Base-by-base conservation (phyloP, 2,888 invertebrate species). In the Drosophila quinaria region DNA sequence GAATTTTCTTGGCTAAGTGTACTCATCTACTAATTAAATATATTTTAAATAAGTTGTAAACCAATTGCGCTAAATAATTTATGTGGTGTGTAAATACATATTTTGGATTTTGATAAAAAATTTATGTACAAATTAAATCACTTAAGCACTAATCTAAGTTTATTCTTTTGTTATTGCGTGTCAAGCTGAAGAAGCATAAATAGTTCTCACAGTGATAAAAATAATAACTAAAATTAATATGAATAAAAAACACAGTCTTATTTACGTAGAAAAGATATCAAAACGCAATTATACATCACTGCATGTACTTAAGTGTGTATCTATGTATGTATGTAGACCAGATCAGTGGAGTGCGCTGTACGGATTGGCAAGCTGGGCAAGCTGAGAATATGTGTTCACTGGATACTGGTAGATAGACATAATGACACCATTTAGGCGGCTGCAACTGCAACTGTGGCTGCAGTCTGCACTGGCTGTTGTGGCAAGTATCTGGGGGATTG, bases 31-130 rank as follows among this genome's bases (percentile, higher is more conserved):
- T 47, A 50, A 44, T 46, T 46, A 52, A 70, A 49, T 33, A 31
- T 56, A 56, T 25, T 47, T 65, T 59, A 78, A 78, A 73, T 80
- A 70, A 78, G 67, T 67, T 70, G 61, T 78, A 73, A 82, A 61
- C 88, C 88, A 88, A 88, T 88, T 84, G 81, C 46, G 76, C 84
- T 88, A 84, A 86, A 83, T 84, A 84, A 88, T 78, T 84, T 86
- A 88, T 72, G 62, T 78, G 67, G 68, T 76, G 55, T 73, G 50
- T 65, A 70, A 74, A 73, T 60, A 68, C 62, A 60, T 65, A 13
- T 54, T 62, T 55, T 46, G 50, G 39, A 31, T 37, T 59, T 37
- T 52, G 58, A 42, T 64, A 59, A 54, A 74, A 63, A 71, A 61
- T 70, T 31, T 87, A 88, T 88, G 31, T 88, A 84, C 84, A 84